Evolutionary conservation across 2,888 invertebrate species (phyloP).

Genomic region (Chrysomela aeneicollis): DNA sequence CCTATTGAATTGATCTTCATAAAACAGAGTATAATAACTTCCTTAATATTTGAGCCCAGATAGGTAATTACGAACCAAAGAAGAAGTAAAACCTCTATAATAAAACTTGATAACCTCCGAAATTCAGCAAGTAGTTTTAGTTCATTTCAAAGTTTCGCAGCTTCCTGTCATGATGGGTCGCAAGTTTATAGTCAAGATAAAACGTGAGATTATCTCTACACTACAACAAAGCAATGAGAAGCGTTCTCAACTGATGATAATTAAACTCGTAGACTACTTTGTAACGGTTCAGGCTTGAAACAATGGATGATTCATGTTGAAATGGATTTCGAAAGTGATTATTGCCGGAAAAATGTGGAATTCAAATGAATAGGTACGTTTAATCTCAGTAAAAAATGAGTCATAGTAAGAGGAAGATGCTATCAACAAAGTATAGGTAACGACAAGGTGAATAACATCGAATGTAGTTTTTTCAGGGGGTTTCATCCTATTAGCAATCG

Average conservation of each 20-base stretch:
- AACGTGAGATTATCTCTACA: conserved; percentile 11
- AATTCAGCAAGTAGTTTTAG: conserved; percentile 14
- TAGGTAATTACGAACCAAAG: conserved; percentile 2
- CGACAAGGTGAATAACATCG: too few relatives aligned
- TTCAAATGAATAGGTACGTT: not conserved
- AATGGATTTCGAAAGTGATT: not conserved
- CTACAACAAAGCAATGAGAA: conserved; percentile 12
- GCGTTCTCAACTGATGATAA: conserved; percentile 3
- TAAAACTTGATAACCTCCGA: conserved; percentile 12
- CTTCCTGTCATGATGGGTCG: conserved; percentile 10
- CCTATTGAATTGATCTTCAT: not conserved
- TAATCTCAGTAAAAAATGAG: not conserved
- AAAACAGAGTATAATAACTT: not conserved
- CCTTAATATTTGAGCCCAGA: not conserved
- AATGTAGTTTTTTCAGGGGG: too few relatives aligned
- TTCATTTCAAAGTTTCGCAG: conserved; percentile 11
- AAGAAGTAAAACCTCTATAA: conserved; percentile 11
- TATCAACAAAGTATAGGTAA: too few relatives aligned
- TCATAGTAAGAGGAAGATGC: not conserved
- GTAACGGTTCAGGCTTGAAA: conserved; percentile 6
- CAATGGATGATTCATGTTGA: conserved; percentile 18
- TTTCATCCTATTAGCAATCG: too few relatives aligned
- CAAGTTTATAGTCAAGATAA: conserved; percentile 15
- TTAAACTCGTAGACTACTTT: conserved; percentile 8
- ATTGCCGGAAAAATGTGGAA: not conserved